These are phyloP conservation scores for Latrodectus geometricus DNA, from an alignment of 1,140 invertebrate species.

Conservation along the genomic window DNA sequence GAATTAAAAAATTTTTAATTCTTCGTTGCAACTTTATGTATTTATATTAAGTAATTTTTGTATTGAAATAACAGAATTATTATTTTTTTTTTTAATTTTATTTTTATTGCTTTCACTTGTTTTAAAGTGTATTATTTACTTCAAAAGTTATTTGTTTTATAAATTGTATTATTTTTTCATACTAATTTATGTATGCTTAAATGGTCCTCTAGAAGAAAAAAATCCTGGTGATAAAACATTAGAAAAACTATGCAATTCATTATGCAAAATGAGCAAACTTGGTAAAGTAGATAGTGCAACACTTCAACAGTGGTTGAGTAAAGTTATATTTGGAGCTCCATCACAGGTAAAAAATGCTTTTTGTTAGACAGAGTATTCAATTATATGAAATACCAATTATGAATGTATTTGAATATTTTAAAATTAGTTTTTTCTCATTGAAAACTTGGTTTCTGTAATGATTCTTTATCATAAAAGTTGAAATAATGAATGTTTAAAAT, in stretches of 20 bases:
- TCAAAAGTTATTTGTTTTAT: background rate
- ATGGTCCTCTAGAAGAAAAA: slow-evolving; percentile 70
- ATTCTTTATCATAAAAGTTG: background rate
- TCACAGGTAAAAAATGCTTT: slow-evolving; percentile 62
- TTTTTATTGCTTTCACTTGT: too few species aligned
- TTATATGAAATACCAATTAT: too few species aligned
- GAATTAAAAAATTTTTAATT: too few species aligned
- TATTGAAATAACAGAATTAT: background rate
- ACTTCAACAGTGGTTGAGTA: slow-evolving; percentile 77
- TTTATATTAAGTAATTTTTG: slow-evolving; percentile 9
- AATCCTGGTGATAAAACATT: slow-evolving; percentile 75
- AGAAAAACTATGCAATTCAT: slow-evolving; percentile 77
- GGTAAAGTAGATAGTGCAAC: slow-evolving; percentile 76
- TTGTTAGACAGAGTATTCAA: background rate
- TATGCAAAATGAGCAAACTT: slow-evolving; percentile 73
- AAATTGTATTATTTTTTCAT: background rate
- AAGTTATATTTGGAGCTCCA: slow-evolving; percentile 67
- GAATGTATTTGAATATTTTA: too few species aligned
- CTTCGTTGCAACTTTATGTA: slow-evolving; percentile 14
- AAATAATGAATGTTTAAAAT: too few species aligned
- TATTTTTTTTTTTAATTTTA: too few species aligned
- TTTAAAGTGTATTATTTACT: background rate
- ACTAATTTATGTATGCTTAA: background rate
- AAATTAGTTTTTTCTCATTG: too few species aligned
- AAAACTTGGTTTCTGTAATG: background rate